Base-by-base conservation (phyloP, 2,113 vertebrate species). In the Grammomys surdaster region DNA sequence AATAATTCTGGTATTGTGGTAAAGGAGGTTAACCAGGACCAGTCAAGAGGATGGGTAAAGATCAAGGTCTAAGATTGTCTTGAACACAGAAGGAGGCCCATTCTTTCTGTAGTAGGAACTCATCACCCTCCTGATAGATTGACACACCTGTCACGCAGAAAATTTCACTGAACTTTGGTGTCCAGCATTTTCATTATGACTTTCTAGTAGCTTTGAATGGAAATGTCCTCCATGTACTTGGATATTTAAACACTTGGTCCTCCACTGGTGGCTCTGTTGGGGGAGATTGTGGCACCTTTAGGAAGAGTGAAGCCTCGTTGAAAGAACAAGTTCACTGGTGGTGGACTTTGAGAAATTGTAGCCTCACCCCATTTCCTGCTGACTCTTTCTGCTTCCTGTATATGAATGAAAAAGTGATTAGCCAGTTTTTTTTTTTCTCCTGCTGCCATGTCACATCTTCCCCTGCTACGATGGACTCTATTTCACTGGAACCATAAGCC, bases 21-120 rank as follows among this genome's bases (percentile, higher is more conserved):
- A 77, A 95, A 90, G 80, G 31, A 36, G 90, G 69, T 73, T 87
- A 90, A 58, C 85, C 69, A 95, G 60, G 75, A 77, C 28, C 22
- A 92, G 46, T 70, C 56, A 92, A 90, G 56, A 69, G 63, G 87
- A 84, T 36, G 67, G 36, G 65, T 51, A 33, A 91, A 91, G 40
- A 46, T 56, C 87, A 96, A 84, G 11, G 36, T 87, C 26, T 86
- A 19, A 40, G 28, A 65, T 31, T 19, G 8, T 72, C 26, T 73
- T 33, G n/a, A 81, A 81, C 28, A 28, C 77, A 89, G 84, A 82
- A 58, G 40, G 36, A 28, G 7, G 51, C 14, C 16, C 33, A 81
- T 5, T 40, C 24, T 31, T 5, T 12, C 3, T 51, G 11, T 7
- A 58, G 17, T 91, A 65, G 46, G 28, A 26, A 22, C 28, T 65